Evolutionary conservation across 2,113 vertebrate species (phyloP).

Genomic region (Phalacrocorax pelagicus): DNA sequence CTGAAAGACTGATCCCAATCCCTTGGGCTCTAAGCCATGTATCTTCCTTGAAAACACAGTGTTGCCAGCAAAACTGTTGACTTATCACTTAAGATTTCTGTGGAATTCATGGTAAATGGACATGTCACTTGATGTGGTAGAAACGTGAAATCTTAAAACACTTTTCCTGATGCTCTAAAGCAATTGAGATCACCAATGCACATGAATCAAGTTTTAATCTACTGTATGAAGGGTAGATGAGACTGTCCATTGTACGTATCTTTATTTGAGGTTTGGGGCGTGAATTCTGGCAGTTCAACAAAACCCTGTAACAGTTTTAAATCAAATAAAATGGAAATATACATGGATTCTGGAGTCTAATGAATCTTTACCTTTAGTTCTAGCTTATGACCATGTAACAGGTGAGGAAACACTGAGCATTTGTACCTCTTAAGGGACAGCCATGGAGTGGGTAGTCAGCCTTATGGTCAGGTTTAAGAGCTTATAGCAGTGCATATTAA

Average conservation of each 20-base stretch:
- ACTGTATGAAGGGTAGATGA: slow-evolving; percentile 66
- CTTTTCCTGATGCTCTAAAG: slow-evolving; percentile 44
- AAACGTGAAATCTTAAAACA: slow-evolving; percentile 50
- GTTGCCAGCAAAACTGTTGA: slow-evolving; percentile 50
- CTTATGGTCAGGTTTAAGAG: background rate
- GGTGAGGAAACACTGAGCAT: background rate
- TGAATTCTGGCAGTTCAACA: slow-evolving; percentile 74
- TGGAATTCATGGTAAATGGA: slow-evolving; percentile 42
- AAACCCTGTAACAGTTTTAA: slow-evolving; percentile 77
- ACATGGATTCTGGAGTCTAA: slow-evolving; percentile 53
- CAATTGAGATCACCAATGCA: slow-evolving; percentile 43
- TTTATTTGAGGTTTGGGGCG: slow-evolving; percentile 69
- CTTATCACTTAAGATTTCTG: slow-evolving; percentile 29
- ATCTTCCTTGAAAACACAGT: slow-evolving; percentile 50
- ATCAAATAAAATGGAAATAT: slow-evolving; percentile 77
- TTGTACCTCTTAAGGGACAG: background rate
- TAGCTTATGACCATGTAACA: background rate
- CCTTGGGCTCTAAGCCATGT: slow-evolving; percentile 58
- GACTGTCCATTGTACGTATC: slow-evolving; percentile 72
- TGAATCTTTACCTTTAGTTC: slow-evolving; percentile 22
- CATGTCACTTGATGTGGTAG: slow-evolving; percentile 42
- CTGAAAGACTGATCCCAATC: slow-evolving; percentile 29
- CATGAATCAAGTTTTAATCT: slow-evolving; percentile 65
- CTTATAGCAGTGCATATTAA: background rate
- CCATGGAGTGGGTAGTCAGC: background rate